Evolutionary conservation across 92 coral and sea anemone species (phyloP).

Genomic region (Phymanthus crucifer): DNA sequence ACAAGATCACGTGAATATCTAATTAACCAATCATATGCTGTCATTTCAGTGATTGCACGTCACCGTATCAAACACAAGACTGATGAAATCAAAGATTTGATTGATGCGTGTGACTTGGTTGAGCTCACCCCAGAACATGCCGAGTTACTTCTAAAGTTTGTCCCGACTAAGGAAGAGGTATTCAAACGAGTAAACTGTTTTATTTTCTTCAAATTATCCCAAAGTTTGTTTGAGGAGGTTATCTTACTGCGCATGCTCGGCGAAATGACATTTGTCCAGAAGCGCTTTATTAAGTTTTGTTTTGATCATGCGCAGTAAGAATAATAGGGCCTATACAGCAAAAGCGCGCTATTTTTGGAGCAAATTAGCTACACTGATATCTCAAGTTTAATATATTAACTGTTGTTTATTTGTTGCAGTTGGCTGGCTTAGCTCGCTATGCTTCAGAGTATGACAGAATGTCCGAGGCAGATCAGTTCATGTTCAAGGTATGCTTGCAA

Average conservation of each 20-base stretch:
- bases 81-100: constrained; percentile 64
- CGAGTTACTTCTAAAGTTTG: constrained; percentile 89
- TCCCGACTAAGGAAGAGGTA: constrained; percentile 98
- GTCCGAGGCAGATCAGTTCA: constrained; percentile 23
- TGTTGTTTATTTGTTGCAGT: not conserved
- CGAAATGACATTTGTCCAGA: no score
- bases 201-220: not conserved
- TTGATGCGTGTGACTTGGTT: constrained; percentile 86
- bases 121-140: constrained; percentile 94
- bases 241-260: no score
- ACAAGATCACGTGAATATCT: not conserved
- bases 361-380: no score
- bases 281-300: no score
- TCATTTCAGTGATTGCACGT: constrained; percentile 82
- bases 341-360: no score
- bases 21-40: constrained; percentile 12
- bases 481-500: constrained; percentile 17
- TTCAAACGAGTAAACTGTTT: not conserved
- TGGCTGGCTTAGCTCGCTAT: constrained; percentile 18
- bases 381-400: no score
- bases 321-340: no score
- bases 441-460: constrained; percentile 16
- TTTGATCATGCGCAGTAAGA: no score
- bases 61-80: constrained; percentile 91
- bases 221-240: not conserved